Evolutionary conservation across 2,888 invertebrate genomes (phyloP).

Genomic region (Mystacides longicornis): DNA sequence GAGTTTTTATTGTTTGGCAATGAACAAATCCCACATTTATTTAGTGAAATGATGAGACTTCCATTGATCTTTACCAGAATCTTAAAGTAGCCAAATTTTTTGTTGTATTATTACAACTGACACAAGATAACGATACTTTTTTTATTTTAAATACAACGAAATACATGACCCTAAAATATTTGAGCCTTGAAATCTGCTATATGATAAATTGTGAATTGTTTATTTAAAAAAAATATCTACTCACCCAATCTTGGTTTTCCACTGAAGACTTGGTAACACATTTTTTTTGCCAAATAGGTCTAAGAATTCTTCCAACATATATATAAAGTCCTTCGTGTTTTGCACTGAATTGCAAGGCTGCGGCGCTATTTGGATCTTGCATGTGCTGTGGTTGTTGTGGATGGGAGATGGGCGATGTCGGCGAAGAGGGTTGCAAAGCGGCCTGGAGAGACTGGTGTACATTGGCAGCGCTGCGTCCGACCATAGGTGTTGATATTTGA

Average conservation of each 20-base stretch:
- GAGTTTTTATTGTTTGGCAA: too few relatives aligned
- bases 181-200: too few relatives aligned
- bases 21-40: too few relatives aligned
- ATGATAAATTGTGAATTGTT: too few relatives aligned
- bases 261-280: constrained; percentile 58
- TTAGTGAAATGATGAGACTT: too few relatives aligned
- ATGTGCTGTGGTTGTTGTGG: neutral
- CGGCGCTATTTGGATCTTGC: constrained; percentile 35
- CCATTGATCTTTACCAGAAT: too few relatives aligned
- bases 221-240: constrained; percentile 34
- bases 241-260: constrained; percentile 52
- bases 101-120: too few relatives aligned
- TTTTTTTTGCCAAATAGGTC: constrained; percentile 81
- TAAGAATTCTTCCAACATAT: constrained; percentile 79
- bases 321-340: constrained; percentile 93
- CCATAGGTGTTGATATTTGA: constrained; percentile 47
- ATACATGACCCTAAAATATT: too few relatives aligned
- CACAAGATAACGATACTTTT: too few relatives aligned
- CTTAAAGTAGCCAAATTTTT: too few relatives aligned
- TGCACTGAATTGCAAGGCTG: constrained; percentile 48
- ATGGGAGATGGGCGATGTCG: neutral
- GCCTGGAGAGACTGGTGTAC: constrained; percentile 26
- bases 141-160: too few relatives aligned
- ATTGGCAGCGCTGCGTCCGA: constrained; percentile 26
- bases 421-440: constrained; percentile 19